Base-by-base conservation (phyloP, 1,140 invertebrate species). In the Gonioctena quinquepunctata region DNA sequence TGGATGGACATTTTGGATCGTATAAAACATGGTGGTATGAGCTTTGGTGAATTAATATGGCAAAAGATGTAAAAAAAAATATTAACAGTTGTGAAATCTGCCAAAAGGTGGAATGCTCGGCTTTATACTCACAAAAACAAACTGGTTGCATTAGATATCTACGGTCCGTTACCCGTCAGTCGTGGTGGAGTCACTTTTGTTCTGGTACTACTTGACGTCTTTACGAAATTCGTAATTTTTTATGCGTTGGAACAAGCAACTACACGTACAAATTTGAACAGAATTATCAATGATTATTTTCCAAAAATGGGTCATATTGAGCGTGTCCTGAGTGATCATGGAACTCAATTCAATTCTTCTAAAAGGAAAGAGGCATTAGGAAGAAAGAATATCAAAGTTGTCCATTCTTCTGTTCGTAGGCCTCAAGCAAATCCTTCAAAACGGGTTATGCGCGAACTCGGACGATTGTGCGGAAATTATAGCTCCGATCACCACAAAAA, bases 361-460 rank as follows among this genome's bases (percentile, higher is more conserved):
- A 65, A 60, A 27, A 77, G 74, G 74, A 57, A 49, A 21, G n/a
- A 62, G 23, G 62, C 67, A 11, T 42, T 82, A 21, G 11, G 63
- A 2, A 49, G 69, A 21, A 13, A 70, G 21, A 64, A 65, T 0
- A 76, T 82, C 0, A 69, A 71, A 59, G 1, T 59, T 0, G 68
- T 77, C 1, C 71, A 76, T 33, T 77, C 76, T 4, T 78, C 80
- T 3, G 69, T 81, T 0, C 48, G 77, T 6, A 71, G 80, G 66
- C 80, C 81, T 0, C 59, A 79, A 13, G 70, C 72, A 21, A 81
- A n/a, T n/a, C n/a, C n/a, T n/a, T n/a, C n/a, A n/a, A n/a, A n/a
- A 82, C 73, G 33, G n/a, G 75, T 76, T 0, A 81, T 79, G 72
- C 69, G 74, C 19, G 77, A 77, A 19, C 59, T 82, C n/a, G 74